Base-by-base conservation (phyloP, 1,140 invertebrate genomes). In the Drosophila subpulchrella region DNA sequence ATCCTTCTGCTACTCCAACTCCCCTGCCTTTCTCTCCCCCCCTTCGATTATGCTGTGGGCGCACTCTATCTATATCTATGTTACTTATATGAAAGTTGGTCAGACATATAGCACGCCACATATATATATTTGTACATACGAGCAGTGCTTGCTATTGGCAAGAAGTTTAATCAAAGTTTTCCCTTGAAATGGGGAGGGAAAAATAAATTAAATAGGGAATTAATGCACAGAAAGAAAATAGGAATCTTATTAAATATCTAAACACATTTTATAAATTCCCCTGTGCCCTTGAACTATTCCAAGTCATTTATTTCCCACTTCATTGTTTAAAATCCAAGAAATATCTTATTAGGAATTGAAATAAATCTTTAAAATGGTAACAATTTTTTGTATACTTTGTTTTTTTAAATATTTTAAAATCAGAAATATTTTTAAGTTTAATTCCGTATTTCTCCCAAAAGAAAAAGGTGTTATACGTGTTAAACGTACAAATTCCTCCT, bases 161-260 rank as follows among this genome's bases (percentile, higher is more conserved):
- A 46, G 63, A 82, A 88, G 79, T 83, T 88, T 86, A 88, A 86
- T 86, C 82, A 86, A 86, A 86, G 61, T 83, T 88, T 81, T 20
- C 46, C 20, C 62, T 42, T 15, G 12, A 62, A 46, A 46, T 54
- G 32, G 3, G 32, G 36, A 57, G 27, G 20, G 32, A 30, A 38
- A 24, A 48, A 38, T 47, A 38, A 70, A 68, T 68, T 42, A 58
- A 72, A 48, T 50, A 71, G 41, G 48, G 44, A 70, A 71, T 58
- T 72, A 72, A 72, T 72, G 32, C 50, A 53, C 8, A 53, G 50
- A 7, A 11, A 50, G n/a, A 50, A 53, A 17, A 27, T n/a, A 5
- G 27, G 27, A 4, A 2, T 27, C 27, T 27, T 27, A 27, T 5
- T 3, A 27, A 27, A 27, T 4, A 3, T 2, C 27, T 27, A 4